phyloP scores from a whole-genome alignment of 2,888 invertebrate species.

The Muscina levida region DNA sequence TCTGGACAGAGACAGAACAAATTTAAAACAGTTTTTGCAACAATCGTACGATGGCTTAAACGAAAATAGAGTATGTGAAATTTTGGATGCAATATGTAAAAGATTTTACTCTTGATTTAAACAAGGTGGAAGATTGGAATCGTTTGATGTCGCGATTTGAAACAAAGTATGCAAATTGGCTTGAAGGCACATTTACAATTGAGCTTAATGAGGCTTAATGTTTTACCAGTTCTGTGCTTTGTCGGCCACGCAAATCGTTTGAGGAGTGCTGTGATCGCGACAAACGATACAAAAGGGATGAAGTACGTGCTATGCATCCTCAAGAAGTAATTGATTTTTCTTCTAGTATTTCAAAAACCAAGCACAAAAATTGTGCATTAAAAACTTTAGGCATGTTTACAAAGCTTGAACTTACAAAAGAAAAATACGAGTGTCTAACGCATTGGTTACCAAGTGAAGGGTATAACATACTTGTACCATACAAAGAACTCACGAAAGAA shows the following conservation, averaged over 20 bases:
- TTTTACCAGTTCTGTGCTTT: slow-evolving; percentile 4
- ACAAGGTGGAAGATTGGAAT: slow-evolving; percentile 19
- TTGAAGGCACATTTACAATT: slow-evolving; percentile 4
- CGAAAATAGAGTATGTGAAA: slow-evolving; percentile 32
- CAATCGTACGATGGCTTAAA: slow-evolving; percentile 40
- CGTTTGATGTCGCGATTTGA: slow-evolving; percentile 12
- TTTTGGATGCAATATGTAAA: slow-evolving; percentile 32
- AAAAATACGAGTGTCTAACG: slow-evolving; percentile 25
- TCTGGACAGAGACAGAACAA: slow-evolving; percentile 34
- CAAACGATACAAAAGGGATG: slow-evolving; percentile 24
- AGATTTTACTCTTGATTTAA: slow-evolving; percentile 11
- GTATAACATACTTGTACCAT: slow-evolving; percentile 14
- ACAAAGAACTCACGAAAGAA: slow-evolving; percentile 19
- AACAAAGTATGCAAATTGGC: background rate
- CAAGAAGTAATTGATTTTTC: slow-evolving; percentile 33
- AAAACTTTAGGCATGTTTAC: slow-evolving; percentile 14
- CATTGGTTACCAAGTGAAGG: slow-evolving; percentile 21
- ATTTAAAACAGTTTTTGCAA: slow-evolving; percentile 45
- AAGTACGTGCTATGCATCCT: slow-evolving; percentile 27
- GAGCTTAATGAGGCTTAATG: background rate
- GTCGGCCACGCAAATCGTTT: slow-evolving; percentile 28
- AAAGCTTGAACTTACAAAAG: slow-evolving; percentile 5
- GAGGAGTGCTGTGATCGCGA: slow-evolving; percentile 24
- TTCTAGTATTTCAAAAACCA: slow-evolving; percentile 29
- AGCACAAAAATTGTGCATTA: slow-evolving; percentile 24